phyloP scores from a whole-genome alignment of 2,113 vertebrate species.

The Felis catus region DNA sequence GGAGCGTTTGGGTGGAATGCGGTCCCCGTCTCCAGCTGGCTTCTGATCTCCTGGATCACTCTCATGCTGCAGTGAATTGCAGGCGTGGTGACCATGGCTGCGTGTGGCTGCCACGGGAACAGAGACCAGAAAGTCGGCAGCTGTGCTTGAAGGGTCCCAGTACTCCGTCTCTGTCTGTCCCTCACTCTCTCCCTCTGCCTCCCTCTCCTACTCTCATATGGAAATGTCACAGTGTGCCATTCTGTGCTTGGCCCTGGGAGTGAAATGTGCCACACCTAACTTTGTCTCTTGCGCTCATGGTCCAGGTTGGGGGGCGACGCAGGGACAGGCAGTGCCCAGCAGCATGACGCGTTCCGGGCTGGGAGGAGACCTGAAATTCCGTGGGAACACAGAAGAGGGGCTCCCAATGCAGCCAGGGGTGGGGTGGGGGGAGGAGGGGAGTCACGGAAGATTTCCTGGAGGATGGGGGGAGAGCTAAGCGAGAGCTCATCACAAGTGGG shows the following conservation, averaged over 20 bases:
- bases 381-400: neutral
- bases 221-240: neutral
- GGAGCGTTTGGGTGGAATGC: neutral
- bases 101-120: neutral
- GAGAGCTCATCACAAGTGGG: neutral
- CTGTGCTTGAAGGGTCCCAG: neutral
- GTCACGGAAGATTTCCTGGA: neutral
- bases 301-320: neutral
- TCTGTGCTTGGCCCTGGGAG: neutral
- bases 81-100: neutral
- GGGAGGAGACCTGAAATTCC: neutral
- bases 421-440: accelerated
- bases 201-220: neutral
- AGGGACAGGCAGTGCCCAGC: neutral
- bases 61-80: neutral
- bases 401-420: neutral
- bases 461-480: neutral
- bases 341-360: accelerated
- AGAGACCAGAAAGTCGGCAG: neutral
- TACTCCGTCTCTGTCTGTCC: neutral
- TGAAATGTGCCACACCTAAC: neutral
- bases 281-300: too few species aligned
- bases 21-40: neutral
- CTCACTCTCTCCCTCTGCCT: neutral
- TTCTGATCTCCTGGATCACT: neutral